Evolutionary conservation across 2,797 vertebrate genomes (phyloP).

Genomic region (Odontamblyopus rebecca): DNA sequence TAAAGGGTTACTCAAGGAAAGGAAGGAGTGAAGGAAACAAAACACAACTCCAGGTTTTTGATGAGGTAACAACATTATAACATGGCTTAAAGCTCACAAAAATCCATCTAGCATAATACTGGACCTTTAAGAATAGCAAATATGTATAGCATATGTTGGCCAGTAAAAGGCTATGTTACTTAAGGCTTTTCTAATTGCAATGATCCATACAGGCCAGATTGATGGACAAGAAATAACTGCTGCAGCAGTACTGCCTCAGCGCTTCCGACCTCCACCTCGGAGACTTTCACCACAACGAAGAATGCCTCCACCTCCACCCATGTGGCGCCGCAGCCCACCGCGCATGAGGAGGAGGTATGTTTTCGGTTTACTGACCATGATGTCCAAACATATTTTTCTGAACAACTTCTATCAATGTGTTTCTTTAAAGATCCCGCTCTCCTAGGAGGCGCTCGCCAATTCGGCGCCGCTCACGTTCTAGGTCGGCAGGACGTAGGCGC

Average conservation of each 20-base stretch:
- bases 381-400: not conserved
- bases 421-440: slow-evolving; percentile 84
- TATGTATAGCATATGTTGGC: too few species aligned
- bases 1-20: too few species aligned
- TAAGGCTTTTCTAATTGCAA: not conserved
- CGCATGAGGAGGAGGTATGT: slow-evolving; percentile 91
- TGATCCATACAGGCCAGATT: slow-evolving; percentile 83
- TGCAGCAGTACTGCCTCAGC: slow-evolving; percentile 87
- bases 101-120: too few species aligned
- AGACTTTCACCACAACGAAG: slow-evolving; percentile 88
- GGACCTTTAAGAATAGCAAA: too few species aligned
- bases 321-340: slow-evolving; percentile 93
- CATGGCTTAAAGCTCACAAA: too few species aligned
- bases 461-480: slow-evolving; percentile 87
- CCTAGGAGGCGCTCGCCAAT: slow-evolving; percentile 89
- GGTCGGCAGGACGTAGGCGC: slow-evolving; percentile 91
- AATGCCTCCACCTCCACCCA: slow-evolving; percentile 90
- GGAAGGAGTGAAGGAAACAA: too few species aligned
- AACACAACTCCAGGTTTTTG: too few species aligned
- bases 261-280: slow-evolving; percentile 80
- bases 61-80: too few species aligned
- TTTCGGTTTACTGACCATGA: not conserved
- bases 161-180: too few species aligned
- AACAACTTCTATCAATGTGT: not conserved
- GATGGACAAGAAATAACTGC: slow-evolving; percentile 95